Evolutionary conservation across 2,113 vertebrate species (phyloP).

Genomic region (Oryzias woworae): DNA sequence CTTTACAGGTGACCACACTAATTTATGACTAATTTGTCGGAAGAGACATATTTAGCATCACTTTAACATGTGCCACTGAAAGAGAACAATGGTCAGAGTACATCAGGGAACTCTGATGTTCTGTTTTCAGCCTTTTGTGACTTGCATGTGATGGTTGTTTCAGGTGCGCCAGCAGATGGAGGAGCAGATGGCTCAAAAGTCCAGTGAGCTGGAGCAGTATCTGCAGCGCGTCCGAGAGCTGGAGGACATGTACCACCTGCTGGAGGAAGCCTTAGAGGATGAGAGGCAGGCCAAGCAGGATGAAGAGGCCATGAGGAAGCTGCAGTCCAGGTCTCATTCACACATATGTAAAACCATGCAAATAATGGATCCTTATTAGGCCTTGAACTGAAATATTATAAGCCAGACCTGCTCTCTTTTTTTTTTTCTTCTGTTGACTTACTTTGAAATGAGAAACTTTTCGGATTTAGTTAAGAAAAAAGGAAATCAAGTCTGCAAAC

Average conservation of each 20-base stretch:
- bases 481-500: too few relatives aligned
- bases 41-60: not conserved
- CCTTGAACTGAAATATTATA: not conserved
- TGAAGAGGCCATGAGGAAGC: conserved; percentile 86
- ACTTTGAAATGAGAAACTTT: too few relatives aligned
- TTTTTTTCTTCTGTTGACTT: too few relatives aligned
- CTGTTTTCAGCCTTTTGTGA: too few relatives aligned
- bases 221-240: conserved; percentile 88
- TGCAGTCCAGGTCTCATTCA: conserved; percentile 85
- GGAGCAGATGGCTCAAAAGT: conserved; percentile 92
- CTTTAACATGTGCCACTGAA: not conserved
- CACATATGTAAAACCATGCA: not conserved
- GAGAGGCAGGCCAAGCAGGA: conserved; percentile 92
- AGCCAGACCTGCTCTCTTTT: not conserved
- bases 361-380: not conserved
- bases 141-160: not conserved
- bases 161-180: conserved; percentile 96
- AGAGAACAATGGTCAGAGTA: too few relatives aligned
- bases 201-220: conserved; percentile 92
- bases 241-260: conserved; percentile 89
- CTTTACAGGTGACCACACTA: too few relatives aligned
- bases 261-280: conserved; percentile 92
- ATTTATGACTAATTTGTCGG: too few relatives aligned
- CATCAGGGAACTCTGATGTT: too few relatives aligned
- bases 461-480: too few relatives aligned